A percentile compares a stretch with the other conserved stretches of the same genome.
Evolutionary conservation across 2,113 vertebrate species (phyloP).

Genomic region (Rissa tridactyla): DNA sequence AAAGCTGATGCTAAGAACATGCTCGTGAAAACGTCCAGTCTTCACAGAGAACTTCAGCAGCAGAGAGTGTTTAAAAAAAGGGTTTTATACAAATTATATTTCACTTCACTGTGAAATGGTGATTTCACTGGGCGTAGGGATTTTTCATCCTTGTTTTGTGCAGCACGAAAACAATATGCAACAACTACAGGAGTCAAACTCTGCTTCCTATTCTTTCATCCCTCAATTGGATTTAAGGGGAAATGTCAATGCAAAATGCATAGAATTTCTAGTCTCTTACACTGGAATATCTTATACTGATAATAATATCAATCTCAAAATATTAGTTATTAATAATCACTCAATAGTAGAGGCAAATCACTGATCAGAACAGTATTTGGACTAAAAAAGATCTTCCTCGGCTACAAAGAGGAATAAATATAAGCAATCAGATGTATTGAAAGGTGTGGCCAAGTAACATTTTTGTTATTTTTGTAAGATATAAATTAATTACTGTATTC

Average conservation of each 20-base stretch:
- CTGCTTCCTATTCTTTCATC: background rate
- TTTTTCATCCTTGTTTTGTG: background rate
- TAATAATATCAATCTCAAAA: background rate
- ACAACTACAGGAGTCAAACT: background rate
- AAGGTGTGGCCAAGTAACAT: background rate
- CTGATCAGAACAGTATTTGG: background rate
- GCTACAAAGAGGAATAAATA: background rate
- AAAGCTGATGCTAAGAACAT: background rate
- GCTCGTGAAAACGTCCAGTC: background rate
- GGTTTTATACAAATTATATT: background rate
- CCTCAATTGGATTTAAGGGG: background rate
- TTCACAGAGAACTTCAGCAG: background rate
- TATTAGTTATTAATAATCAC: background rate
- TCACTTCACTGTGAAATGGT: fast-evolving
- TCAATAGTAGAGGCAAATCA: background rate
- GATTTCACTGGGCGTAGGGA: background rate
- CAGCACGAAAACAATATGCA: background rate
- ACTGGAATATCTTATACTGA: background rate
- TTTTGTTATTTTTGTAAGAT: background rate
- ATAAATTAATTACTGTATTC: background rate
- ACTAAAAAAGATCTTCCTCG: background rate
- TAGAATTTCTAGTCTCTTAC: background rate
- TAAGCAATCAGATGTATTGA: background rate
- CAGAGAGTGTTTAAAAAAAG: background rate
- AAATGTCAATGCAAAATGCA: background rate